Conservation (phyloP, 2,113 vertebrate species). For the Cebus imitator region DNA sequence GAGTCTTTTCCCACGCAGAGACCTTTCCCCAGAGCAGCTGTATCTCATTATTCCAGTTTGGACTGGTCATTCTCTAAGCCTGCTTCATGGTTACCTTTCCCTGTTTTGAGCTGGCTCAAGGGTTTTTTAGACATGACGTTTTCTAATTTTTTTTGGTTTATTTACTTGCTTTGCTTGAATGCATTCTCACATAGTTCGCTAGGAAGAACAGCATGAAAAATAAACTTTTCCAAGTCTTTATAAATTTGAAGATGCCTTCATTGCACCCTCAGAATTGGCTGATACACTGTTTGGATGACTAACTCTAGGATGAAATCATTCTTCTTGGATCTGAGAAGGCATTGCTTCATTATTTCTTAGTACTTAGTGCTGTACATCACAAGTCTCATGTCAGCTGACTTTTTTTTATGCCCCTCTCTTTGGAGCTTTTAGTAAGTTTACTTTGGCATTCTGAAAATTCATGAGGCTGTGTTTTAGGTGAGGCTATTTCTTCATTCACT, state of each 20-base stretch:
- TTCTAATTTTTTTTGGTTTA: not conserved
- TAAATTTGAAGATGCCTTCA: not conserved
- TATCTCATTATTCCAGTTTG: not conserved
- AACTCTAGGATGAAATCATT: not conserved
- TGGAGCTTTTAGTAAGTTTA: not conserved
- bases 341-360: not conserved
- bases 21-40: not conserved
- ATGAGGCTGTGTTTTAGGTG: not conserved
- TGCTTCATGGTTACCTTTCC: not conserved
- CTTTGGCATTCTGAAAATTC: not conserved
- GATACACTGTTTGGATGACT: not conserved
- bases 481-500: not conserved
- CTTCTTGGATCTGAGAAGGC: not conserved
- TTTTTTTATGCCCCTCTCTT: not conserved
- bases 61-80: not conserved
- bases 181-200: not conserved
- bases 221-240: not conserved
- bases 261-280: not conserved
- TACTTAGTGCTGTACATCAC: not conserved
- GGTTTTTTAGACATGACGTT: not conserved
- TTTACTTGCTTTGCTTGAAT: conserved; percentile 43
- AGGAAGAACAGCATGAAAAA: not conserved
- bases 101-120: not conserved
- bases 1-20: not conserved
- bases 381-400: not conserved